Percentiles rank a stretch among this genome's conserved stretches.
Evolutionary conservation across 2,888 invertebrate species (phyloP).

Genomic region (Pristionchus entomophagus): DNA sequence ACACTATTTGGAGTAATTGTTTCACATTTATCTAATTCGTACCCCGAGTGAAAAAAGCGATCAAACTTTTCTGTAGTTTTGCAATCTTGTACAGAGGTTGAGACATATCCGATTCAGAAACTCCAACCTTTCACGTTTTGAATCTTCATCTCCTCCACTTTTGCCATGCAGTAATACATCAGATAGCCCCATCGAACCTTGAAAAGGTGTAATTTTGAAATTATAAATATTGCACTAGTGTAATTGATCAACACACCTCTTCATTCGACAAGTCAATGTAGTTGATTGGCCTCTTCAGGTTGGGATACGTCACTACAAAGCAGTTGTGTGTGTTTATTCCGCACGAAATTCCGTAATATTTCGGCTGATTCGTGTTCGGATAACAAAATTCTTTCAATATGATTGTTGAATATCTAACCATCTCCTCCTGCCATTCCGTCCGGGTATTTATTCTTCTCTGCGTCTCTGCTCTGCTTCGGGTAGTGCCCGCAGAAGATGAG

Average conservation of each 20-base stretch:
- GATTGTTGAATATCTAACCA: neutral
- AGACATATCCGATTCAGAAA: neutral
- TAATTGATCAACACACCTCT: neutral
- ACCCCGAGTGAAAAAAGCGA: too few relatives aligned
- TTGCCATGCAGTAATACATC: conserved; percentile 32
- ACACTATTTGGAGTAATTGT: too few relatives aligned
- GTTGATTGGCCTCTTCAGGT: conserved; percentile 12
- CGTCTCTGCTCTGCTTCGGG: neutral
- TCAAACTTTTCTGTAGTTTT: too few relatives aligned
- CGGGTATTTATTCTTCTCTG: neutral
- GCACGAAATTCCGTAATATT: too few relatives aligned
- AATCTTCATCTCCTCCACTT: conserved; percentile 36
- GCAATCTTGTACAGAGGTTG: too few relatives aligned
- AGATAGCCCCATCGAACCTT: conserved; percentile 8
- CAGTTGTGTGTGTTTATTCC: too few relatives aligned
- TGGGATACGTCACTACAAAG: neutral
- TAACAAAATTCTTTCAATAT: neutral
- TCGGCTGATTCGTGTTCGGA: too few relatives aligned
- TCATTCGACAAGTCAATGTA: conserved; percentile 41
- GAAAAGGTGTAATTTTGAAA: too few relatives aligned
- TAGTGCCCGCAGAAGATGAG: conserved; percentile 36
- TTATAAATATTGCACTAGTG: neutral
- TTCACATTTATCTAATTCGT: too few relatives aligned
- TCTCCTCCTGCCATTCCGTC: conserved; percentile 9
- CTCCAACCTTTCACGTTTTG: conserved; percentile 41